Base-by-base conservation (phyloP, 2,888 invertebrate species). In the Dugesia japonica region DNA sequence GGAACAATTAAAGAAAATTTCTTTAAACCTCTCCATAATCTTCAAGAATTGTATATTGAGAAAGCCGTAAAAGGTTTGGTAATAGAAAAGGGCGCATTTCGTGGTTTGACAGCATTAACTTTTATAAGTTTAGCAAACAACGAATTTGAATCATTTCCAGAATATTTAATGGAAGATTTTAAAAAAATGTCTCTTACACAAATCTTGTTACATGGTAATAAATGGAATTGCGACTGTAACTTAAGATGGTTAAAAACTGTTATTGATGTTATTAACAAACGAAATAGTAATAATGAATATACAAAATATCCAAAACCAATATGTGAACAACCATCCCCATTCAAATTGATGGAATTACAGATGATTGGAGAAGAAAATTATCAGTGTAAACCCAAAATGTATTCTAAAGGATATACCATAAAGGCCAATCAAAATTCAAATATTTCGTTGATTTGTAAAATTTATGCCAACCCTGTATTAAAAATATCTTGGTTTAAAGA, bases 201-300 rank as follows among this genome's bases (percentile, higher is more conserved):
- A 26, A 42, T 76, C 20, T 75, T 56, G 26, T 26, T 77, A 17
- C 31, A 71, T 28, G 77, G 77, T 17, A 76, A 76, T 9, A 77
- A 56, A 20, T 77, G 77, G 77, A n/a, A 77, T 23, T 77, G 77
- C 33, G 77, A 77, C 28, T 77, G 77, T 42, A 28, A 75, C 13
- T 26, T 77, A n/a, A 26, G 71, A 56, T 77, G 77, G 77, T 26
- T 77, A 4, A 77, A 76, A 71, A 76, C 17, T 17, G 76, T 76
- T n/a, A 27, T 27, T 9, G 75, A 56, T 1, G 26, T 7, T 17
- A 71, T 71, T 7, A 76, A 1, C 20, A 76, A 71, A 74, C 71
- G 23, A 1, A 31, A 31, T n/a, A 28, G 31, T n/a, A 28, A 71
- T 9, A 42, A 56, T 26, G 23, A 27, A 17, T 27, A 28, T n/a